Evolutionary conservation across 2,113 vertebrate genomes (phyloP).

Genomic region (Cygnus buccinator): DNA sequence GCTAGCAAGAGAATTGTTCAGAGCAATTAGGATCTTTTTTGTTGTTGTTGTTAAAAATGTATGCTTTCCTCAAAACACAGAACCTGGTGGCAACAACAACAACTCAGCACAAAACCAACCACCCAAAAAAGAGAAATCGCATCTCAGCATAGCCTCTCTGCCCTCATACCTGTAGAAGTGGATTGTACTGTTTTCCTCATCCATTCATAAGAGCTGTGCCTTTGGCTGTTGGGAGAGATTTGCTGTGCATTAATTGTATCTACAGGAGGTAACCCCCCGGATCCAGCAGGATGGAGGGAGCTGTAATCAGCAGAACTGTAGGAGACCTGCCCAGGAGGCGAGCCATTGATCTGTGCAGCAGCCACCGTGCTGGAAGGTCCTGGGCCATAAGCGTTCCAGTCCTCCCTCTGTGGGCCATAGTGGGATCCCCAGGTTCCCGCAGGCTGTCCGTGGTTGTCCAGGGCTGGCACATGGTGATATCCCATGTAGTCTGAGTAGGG

Average conservation of each 20-base stretch:
- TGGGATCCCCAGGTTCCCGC: slow-evolving; percentile 82
- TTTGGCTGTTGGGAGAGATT: slow-evolving; percentile 82
- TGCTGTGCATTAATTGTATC: slow-evolving; percentile 79
- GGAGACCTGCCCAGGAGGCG: slow-evolving; percentile 83
- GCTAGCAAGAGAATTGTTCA: not conserved
- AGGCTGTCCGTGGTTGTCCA: slow-evolving; percentile 85
- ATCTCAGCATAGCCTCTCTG: not conserved
- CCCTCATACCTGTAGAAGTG: slow-evolving; percentile 86
- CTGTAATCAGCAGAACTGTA: slow-evolving; percentile 84
- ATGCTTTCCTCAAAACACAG: not conserved
- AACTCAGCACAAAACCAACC: not conserved
- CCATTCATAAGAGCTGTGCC: slow-evolving; percentile 90
- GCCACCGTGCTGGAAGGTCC: slow-evolving; percentile 81
- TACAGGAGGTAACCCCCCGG: slow-evolving; percentile 79
- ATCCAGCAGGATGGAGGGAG: slow-evolving; percentile 80
- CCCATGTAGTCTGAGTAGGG: slow-evolving; percentile 89
- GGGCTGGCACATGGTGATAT: slow-evolving; percentile 86
- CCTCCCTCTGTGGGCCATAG: slow-evolving; percentile 84
- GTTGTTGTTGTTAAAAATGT: not conserved
- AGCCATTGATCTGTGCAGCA: slow-evolving; percentile 79
- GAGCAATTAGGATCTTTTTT: not conserved
- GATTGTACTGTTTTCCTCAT: slow-evolving; percentile 91
- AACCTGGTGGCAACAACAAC: not conserved
- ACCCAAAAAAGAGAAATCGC: not conserved
- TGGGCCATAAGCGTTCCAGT: slow-evolving; percentile 85